Conservation (phyloP, 1,140 invertebrate genomes). For the Leptopilina boulardi region DNA sequence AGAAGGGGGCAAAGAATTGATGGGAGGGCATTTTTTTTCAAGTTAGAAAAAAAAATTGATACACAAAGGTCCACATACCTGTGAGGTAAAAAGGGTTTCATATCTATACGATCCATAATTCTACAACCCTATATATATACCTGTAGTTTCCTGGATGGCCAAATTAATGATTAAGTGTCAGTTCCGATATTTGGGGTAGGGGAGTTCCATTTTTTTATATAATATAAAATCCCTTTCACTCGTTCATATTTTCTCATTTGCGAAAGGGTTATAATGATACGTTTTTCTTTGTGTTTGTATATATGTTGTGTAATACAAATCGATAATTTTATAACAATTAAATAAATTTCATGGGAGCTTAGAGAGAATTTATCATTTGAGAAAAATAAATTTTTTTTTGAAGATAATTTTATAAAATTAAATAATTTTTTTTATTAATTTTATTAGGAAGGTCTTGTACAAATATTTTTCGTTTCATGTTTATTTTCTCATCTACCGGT, state of each 20-base stretch:
- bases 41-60: conserved; percentile 52
- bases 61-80: conserved; percentile 66
- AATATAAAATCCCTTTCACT: not conserved
- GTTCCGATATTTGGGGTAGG: conserved; percentile 66
- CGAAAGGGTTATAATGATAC: conserved; percentile 8
- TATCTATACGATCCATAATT: conserved; percentile 33
- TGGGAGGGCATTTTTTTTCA: conserved; percentile 53
- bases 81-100: conserved; percentile 65
- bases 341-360: not conserved
- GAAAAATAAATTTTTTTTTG: no score
- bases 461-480: no score
- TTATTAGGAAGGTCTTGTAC: no score
- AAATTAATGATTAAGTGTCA: conserved; percentile 77
- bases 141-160: conserved; percentile 65
- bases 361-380: not conserved
- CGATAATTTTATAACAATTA: conserved; percentile 4
- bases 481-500: no score
- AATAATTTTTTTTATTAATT: no score
- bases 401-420: no score
- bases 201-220: not conserved
- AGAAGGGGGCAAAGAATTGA: conserved; percentile 48
- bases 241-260: not conserved
- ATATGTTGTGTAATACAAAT: not conserved
- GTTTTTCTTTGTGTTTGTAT: no score
- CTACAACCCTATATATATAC: conserved; percentile 53